These are phyloP conservation scores for Stomatorhinus walkeri DNA, from an alignment of 2,797 vertebrate genomes.

Conservation along the genomic window DNA sequence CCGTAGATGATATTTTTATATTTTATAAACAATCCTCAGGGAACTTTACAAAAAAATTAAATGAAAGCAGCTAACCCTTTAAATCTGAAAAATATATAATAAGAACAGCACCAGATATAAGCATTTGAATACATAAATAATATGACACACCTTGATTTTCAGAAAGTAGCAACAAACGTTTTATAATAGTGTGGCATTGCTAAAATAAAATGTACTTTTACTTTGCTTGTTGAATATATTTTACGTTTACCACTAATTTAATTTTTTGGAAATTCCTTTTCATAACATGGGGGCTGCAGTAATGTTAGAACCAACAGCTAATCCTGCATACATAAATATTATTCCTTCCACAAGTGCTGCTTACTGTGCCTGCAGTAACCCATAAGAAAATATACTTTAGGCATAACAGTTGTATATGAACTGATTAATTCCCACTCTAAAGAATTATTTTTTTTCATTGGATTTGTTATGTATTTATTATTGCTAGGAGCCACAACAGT, in stretches of 20 bases:
- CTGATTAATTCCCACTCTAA: not conserved
- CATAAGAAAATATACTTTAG: not conserved
- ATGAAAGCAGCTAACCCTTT: not conserved
- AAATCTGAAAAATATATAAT: not conserved
- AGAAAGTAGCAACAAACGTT: not conserved
- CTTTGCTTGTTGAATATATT: not conserved
- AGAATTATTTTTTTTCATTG: not conserved
- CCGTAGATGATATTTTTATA: not conserved
- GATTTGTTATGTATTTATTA: not conserved
- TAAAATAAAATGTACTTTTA: not conserved
- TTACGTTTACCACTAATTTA: not conserved
- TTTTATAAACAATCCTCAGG: not conserved
- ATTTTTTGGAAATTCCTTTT: not conserved
- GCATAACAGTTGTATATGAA: not conserved
- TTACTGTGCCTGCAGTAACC: not conserved
- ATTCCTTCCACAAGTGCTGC: not conserved
- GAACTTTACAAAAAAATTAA: not conserved
- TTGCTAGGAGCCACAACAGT: not conserved
- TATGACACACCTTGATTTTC: not conserved
- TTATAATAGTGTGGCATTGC: not conserved
- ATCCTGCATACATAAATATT: not conserved
- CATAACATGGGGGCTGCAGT: not conserved
- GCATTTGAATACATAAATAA: not conserved
- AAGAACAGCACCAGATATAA: not conserved
- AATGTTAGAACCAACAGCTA: not conserved